Evolutionary conservation across 1,140 invertebrate genomes (phyloP), one percentile per base, ranked within the genome.

Genomic region (Agraylea sexmaculata): DNA sequence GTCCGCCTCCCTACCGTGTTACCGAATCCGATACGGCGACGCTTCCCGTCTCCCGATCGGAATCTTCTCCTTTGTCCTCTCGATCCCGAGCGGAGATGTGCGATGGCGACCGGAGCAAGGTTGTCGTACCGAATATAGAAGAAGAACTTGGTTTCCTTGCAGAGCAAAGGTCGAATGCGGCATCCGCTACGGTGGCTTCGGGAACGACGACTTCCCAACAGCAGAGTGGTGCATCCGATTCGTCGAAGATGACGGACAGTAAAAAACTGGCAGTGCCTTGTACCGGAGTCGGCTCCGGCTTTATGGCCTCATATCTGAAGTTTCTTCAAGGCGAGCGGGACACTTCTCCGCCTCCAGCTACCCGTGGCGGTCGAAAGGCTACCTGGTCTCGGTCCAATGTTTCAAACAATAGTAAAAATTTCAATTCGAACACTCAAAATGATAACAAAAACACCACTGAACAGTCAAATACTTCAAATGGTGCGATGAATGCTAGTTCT

Each of bases 281-380:
- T 49, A 74, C 66, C 57, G 75, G 70, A 57, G 75, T 71, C 49
- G 77, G 79, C 49, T 73, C 77, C 19, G 79, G 81, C 42, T 86
- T 86, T 57, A 85, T 86, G 80, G 80, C 77, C 49, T 85, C 82
- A 59, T 87, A 84, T 64, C 64, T 85, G 27, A 86, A 84, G 55
- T 87, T 86, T 60, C 63, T 87, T 49, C 80, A 86, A 68, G 83
- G 83, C 33, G 81, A 85, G 53, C 70, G 78, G 19, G 81, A 85
- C 38, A 74, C 77, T 22, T 83, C 82, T 49, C 79, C 80, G n/a
- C 79, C 80, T 21, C 77, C 80, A 10, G 65, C 69, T 31, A 66
- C 69, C 46, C 64, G 76, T 51, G 73, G 75, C 43, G 73, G 71
- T 46, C 69, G 75, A 40, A 78, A 78, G 53, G 69, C 74, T 13